Evolutionary conservation across 2,888 invertebrate genomes (phyloP), one percentile per base, ranked within the genome.

Genomic region (Drosophila mayaguana): DNA sequence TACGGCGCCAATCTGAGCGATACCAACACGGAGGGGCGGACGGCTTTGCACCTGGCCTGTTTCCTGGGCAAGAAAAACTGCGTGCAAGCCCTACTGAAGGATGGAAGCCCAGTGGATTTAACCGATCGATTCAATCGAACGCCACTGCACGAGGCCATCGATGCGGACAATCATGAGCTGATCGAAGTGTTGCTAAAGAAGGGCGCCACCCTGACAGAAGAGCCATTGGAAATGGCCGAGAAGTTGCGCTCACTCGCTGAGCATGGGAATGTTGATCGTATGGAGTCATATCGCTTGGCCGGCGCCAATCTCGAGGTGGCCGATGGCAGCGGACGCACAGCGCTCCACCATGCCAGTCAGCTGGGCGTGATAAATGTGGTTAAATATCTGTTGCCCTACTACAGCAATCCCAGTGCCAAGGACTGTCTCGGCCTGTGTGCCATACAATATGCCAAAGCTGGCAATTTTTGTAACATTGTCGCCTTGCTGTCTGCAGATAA

Each of bases 71-170:
- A 96, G 68, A 73, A 94, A 0, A 91, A 94, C 0, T 96, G 97
- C 0, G 64, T 81, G 2, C 94, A 95, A 75, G 96, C 95, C 90
- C 93, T 98, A 28, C 93, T 98, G 25, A 94, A 94, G 46, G 94
- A 96, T 83, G 98, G 98, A 0, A 97, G 97, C 0, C 96, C 96
- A 56, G 96, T 98, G 0, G 97, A 98, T 89, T 93, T 95, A 28
- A 95, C 96, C 76, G 97, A 97, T 83, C 94, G 94, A 92, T 88
- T 94, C 80, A 96, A 95, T 75, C 95, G 95, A 81, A 96, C 95
- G 45, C 96, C 95, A 0, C 94, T 97, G 0, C 94, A 95, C 60
- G 95, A 96, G 72, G 97, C 97, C 0, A 94, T 97, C 2, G 93
- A 95, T 46, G 93, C 93, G 51, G 95, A 96, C 84, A 94, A 95